Percentiles rank a stretch among this genome's conserved stretches.
These are phyloP conservation scores for Chauna torquata DNA, from an alignment of 2,113 vertebrate genomes.

Conservation along the genomic window DNA sequence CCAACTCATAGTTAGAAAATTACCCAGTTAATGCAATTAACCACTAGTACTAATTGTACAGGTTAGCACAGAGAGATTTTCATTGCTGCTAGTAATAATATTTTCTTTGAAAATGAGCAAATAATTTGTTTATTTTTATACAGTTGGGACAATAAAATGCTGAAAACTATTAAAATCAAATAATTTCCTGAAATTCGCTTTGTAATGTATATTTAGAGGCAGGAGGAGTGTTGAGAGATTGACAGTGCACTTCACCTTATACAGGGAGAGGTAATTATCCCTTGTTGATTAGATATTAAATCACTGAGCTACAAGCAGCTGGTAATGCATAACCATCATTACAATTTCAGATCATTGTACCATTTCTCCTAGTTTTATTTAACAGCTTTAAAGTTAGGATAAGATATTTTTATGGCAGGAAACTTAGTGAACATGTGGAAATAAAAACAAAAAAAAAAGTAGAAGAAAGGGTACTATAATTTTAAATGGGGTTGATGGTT, in stretches of 20 bases:
- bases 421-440: conserved; percentile 43
- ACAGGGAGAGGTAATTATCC: conserved; percentile 6
- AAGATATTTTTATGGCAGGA: conserved; percentile 35
- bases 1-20: background rate
- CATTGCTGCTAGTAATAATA: background rate
- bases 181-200: background rate
- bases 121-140: background rate
- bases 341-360: conserved; percentile 30
- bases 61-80: background rate
- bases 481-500: conserved; percentile 33
- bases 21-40: background rate
- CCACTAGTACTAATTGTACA: background rate
- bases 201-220: background rate
- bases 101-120: background rate
- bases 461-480: background rate
- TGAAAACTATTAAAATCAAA: background rate
- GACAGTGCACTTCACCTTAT: background rate
- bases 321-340: conserved; percentile 32
- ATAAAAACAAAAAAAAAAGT: background rate
- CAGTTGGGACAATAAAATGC: background rate
- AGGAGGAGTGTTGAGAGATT: background rate
- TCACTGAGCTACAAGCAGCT: conserved; percentile 27
- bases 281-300: conserved; percentile 36
- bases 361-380: conserved; percentile 34
- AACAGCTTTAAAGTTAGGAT: conserved; percentile 9